Percentiles rank a stretch among this genome's conserved stretches.
Conservation (phyloP, 2,888 invertebrate species). For the Eupithecia exiguata region DNA sequence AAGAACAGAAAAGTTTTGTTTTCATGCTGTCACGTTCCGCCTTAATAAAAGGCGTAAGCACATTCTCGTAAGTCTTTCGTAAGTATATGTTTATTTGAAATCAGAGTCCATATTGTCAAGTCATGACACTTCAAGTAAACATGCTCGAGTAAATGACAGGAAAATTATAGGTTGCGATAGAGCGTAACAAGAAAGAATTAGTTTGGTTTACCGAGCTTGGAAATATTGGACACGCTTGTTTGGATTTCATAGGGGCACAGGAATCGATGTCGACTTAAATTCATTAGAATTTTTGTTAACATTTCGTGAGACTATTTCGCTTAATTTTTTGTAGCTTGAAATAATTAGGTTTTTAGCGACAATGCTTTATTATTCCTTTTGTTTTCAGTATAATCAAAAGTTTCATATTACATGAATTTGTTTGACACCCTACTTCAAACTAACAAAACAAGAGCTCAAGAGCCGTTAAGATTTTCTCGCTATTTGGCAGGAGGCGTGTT, state of each 20-base stretch:
- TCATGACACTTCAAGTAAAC: conserved; percentile 22
- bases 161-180: conserved; percentile 28
- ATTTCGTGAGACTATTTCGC: neutral
- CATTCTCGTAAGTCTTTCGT: neutral
- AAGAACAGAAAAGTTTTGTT: neutral
- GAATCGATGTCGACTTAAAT: neutral
- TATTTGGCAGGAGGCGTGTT: conserved; percentile 14
- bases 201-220: conserved; percentile 3
- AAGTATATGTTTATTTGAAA: conserved; percentile 16
- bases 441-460: neutral
- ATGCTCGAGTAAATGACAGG: conserved; percentile 16
- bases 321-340: neutral
- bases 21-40: neutral
- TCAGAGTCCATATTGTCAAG: conserved; percentile 24
- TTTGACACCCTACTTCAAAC: neutral
- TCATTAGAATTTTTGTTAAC: neutral
- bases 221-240: conserved; percentile 11
- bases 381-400: neutral
- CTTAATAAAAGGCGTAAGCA: neutral
- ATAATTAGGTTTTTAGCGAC: neutral
- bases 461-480: conserved; percentile 2
- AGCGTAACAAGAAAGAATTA: conserved; percentile 21
- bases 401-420: neutral
- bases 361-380: neutral
- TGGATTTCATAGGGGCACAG: neutral